Evolutionary conservation across 2,797 vertebrate species (phyloP).

Genomic region (Orientallactaga sibirica): DNA sequence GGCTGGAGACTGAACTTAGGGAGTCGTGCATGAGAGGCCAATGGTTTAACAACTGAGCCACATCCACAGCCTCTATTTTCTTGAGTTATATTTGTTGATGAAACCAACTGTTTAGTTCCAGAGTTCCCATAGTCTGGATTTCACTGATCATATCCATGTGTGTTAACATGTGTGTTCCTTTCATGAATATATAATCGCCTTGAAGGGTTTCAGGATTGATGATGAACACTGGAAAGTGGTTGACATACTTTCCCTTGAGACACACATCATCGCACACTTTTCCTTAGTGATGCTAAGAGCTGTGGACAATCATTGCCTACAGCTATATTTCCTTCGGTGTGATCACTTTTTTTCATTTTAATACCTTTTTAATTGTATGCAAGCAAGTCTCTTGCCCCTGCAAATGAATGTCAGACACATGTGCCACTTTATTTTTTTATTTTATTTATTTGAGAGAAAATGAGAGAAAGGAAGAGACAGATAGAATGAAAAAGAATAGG

Average conservation of each 20-base stretch:
- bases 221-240: accelerated
- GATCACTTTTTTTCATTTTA: neutral
- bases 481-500: no score
- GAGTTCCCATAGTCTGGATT: neutral
- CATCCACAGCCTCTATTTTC: neutral
- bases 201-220: no score
- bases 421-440: no score
- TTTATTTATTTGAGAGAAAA: no score
- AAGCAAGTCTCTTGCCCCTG: no score
- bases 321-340: neutral
- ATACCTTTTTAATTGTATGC: no score
- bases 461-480: no score
- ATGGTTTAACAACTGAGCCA: no score
- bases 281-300: neutral
- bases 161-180: neutral
- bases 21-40: no score
- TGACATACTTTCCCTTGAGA: neutral
- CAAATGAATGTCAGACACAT: no score
- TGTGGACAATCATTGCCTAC: accelerated
- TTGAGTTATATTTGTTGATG: neutral
- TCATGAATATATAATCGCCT: no score
- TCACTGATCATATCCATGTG: neutral
- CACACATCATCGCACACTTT: accelerated
- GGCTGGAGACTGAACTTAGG: no score
- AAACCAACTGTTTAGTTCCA: neutral